Conservation (phyloP, 2,113 vertebrate genomes). For the Sarotherodon lohbergeri region DNA sequence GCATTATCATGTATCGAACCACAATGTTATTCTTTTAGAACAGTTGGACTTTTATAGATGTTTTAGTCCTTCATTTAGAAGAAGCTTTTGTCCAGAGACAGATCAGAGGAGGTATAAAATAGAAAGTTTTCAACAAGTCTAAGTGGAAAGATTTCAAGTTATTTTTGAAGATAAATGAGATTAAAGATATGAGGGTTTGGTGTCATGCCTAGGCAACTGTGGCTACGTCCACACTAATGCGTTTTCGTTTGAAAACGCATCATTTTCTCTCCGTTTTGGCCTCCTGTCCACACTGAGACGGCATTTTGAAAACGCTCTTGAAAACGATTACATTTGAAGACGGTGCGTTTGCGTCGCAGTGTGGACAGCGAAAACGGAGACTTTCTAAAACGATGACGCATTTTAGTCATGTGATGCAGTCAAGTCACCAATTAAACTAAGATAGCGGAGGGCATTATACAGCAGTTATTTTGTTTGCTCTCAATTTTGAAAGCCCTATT, state of each 20-base stretch:
- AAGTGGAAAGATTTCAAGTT: neutral
- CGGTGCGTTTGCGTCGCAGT: neutral
- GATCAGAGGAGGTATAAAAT: neutral
- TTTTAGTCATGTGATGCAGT: neutral
- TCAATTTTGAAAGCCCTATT: neutral
- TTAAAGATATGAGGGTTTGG: neutral
- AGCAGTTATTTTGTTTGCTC: neutral
- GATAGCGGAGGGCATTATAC: neutral
- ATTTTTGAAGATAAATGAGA: neutral
- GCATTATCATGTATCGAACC: neutral
- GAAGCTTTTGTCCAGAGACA: neutral
- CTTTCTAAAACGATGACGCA: neutral
- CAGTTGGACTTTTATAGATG: neutral
- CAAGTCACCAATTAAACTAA: neutral
- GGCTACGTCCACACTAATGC: neutral
- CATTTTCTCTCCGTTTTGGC: neutral
- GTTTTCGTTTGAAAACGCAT: neutral
- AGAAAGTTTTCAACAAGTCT: neutral
- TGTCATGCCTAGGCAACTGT: neutral
- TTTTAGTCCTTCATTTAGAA: neutral
- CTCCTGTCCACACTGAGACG: neutral
- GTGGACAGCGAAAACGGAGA: neutral
- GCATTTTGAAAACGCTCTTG: neutral
- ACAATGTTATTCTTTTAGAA: neutral
- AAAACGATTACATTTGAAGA: neutral